Base-by-base conservation (phyloP, 2,113 vertebrate genomes). In the Rhinoderma darwinii region DNA sequence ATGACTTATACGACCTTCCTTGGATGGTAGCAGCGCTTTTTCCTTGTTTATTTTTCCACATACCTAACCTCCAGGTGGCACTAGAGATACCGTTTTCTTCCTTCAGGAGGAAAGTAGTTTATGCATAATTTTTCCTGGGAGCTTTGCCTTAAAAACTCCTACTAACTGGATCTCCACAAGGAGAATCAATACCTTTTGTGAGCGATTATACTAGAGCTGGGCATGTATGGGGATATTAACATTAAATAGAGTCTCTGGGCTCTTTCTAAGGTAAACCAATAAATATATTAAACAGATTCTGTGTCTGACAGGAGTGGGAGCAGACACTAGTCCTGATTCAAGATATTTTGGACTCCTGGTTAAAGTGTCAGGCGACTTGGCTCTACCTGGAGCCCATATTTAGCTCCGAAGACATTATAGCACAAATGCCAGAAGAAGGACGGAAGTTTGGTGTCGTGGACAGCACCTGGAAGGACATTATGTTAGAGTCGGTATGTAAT, bases 361-460 rank as follows among this genome's bases (percentile, higher is more conserved):
- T 97, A 87, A 95, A 94, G 88, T 98, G 97, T 87, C 97, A 99
- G 90, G 90, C 92, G 37, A 96, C 96, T 0, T 99, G 97, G 97
- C 91, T 98, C 11, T 97, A 98, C 91, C 93, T 99, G 30, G 97
- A 99, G 84, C 95, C 97, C 17, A 98, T 98, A 91, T 99, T 99
- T 92, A 98, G 96, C 92, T 98, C 97, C 0, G 95, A 96, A 89
- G 97, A 98, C 86, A 97, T 99, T 84, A 92, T 96, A 87, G 95
- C 96, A 54, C 97, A 99, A 93, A 98, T 98, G 97, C 97, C 96
- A 51, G 96, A 98, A 90, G 97, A 98, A 83, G 96, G 97, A 70
- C 94, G 88, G 88, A 99, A 96, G 89, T 98, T 99, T 91, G 87
- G 68, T 54, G 90, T 92, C n/a, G 96, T 98, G 47, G 96, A 98